These are phyloP conservation scores for Geotrypetes seraphini DNA, from an alignment of 2,797 vertebrate species.

Conservation along the genomic window DNA sequence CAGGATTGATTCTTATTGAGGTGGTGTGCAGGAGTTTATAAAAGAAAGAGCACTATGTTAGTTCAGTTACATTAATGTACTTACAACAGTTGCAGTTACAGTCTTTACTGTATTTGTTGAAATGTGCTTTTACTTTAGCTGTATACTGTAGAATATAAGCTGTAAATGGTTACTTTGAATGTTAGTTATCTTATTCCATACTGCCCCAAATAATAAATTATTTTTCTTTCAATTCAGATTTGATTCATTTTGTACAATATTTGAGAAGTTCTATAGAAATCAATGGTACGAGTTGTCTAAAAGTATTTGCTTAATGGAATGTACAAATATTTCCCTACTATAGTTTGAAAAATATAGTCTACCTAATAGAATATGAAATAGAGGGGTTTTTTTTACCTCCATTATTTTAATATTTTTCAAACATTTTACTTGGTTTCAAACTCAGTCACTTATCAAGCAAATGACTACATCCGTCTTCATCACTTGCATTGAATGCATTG, in stretches of 20 bases:
- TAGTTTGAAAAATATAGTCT: neutral
- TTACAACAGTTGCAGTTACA: neutral
- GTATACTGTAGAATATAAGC: too few relatives aligned
- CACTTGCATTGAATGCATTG: constrained; percentile 24
- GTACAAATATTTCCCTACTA: neutral
- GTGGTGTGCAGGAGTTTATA: neutral
- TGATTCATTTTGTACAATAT: neutral
- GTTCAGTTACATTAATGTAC: neutral
- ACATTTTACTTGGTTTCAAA: too few relatives aligned
- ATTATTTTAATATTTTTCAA: constrained; percentile 2
- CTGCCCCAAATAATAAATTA: too few relatives aligned
- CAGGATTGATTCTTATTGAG: neutral
- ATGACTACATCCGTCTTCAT: constrained; percentile 17
- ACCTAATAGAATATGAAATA: neutral
- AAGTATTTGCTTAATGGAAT: neutral
- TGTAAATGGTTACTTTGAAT: too few relatives aligned
- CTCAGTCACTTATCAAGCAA: neutral
- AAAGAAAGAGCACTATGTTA: too few relatives aligned
- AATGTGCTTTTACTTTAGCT: too few relatives aligned
- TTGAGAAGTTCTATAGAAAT: neutral
- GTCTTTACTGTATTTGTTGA: too few relatives aligned
- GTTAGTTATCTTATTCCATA: too few relatives aligned
- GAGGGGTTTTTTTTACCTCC: constrained; percentile 1
- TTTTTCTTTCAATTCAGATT: too few relatives aligned
- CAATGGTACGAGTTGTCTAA: neutral